phyloP scores from a whole-genome alignment of 2,888 invertebrate genomes.

The Tipula lateralis region DNA sequence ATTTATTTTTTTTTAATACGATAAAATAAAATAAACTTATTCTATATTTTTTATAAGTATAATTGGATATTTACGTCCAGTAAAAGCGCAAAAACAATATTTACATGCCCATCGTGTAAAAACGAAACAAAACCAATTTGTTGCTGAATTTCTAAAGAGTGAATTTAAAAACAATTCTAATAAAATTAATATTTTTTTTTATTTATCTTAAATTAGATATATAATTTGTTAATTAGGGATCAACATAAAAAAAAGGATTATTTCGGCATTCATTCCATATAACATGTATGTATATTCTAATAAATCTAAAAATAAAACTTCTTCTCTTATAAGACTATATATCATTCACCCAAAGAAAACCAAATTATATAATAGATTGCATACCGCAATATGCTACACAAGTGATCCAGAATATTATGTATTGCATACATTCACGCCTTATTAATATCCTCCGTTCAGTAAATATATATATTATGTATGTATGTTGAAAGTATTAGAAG shows the following conservation, averaged over 20 bases:
- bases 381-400: neutral
- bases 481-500: neutral
- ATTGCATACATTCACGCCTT: neutral
- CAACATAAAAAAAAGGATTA: neutral
- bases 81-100: neutral
- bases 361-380: neutral
- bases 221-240: neutral
- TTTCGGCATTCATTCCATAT: neutral
- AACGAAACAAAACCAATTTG: conserved; percentile 2
- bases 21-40: neutral
- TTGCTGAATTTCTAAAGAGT: conserved; percentile 6
- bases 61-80: neutral
- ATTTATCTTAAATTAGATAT: conserved; percentile 3
- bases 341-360: conserved; percentile 13
- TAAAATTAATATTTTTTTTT: neutral
- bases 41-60: neutral
- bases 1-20: neutral
- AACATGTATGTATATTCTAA: neutral
- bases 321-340: neutral
- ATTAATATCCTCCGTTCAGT: neutral
- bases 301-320: neutral
- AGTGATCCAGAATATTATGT: neutral
- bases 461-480: neutral
- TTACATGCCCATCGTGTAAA: neutral
- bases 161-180: neutral